phyloP scores from a whole-genome alignment of 2,113 vertebrate genomes.

The Macquaria ambigua region DNA sequence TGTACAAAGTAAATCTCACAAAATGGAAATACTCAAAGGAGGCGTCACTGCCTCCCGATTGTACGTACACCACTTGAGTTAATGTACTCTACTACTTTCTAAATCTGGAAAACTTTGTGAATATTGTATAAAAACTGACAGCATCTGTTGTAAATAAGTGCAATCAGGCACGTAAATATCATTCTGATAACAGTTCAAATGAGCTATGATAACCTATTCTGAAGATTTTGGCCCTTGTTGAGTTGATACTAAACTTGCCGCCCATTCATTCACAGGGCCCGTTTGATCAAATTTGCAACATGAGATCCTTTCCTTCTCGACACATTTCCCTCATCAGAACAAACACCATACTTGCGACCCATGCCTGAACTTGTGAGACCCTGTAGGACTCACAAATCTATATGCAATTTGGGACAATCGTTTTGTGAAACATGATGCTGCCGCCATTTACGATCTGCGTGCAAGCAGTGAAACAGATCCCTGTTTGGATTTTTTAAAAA shows the following conservation, averaged over 20 bases:
- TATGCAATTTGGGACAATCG: background rate
- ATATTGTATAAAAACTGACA: background rate
- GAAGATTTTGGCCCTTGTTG: background rate
- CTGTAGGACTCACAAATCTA: background rate
- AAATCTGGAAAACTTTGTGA: background rate
- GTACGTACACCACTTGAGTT: background rate
- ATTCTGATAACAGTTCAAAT: background rate
- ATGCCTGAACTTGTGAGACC: background rate
- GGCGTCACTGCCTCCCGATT: background rate
- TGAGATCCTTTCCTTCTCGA: background rate
- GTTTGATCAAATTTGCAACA: background rate
- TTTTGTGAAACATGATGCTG: background rate
- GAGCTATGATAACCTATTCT: background rate
- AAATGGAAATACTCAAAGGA: background rate
- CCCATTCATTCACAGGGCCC: background rate
- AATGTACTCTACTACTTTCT: background rate
- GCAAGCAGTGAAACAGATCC: background rate
- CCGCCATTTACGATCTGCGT: background rate
- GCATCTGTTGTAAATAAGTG: background rate
- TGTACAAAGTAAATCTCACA: background rate
- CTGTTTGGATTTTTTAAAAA: background rate
- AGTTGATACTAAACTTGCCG: background rate
- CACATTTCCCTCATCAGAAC: background rate
- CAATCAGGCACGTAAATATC: background rate
- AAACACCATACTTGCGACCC: background rate